phyloP scores from a whole-genome alignment of 2,888 invertebrate genomes.

The Exephanes ischioxanthus region DNA sequence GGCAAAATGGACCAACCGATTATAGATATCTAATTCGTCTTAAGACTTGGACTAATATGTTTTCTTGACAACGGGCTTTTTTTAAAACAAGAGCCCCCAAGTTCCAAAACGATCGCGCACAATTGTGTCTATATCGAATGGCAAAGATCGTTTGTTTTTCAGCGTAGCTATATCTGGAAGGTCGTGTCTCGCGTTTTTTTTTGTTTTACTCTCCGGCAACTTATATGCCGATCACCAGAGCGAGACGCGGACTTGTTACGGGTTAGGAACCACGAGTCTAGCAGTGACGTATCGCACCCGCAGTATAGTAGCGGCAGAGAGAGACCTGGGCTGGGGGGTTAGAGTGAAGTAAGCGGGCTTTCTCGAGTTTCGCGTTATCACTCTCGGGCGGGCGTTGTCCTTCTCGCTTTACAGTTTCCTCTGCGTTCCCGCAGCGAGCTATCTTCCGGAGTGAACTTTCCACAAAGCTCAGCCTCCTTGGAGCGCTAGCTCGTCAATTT shows the following conservation, averaged over 20 bases:
- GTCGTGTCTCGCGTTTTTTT: background rate
- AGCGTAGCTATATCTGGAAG: background rate
- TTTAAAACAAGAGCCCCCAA: no score
- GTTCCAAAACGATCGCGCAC: no score
- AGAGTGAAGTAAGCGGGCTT: slow-evolving; percentile 58
- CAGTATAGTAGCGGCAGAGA: slow-evolving; percentile 34
- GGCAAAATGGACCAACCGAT: no score
- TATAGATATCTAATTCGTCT: no score
- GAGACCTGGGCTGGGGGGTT: background rate
- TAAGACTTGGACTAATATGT: no score
- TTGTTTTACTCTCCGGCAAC: background rate
- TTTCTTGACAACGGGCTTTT: no score
- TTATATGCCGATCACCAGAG: background rate
- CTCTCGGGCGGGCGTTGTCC: slow-evolving; percentile 62
- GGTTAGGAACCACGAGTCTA: slow-evolving; percentile 2
- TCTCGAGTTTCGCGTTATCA: slow-evolving; percentile 66
- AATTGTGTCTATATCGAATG: no score
- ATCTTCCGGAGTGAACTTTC: slow-evolving; percentile 53
- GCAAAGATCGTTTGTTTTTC: no score
- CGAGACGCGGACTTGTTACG: slow-evolving; percentile 37
- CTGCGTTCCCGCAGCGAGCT: slow-evolving; percentile 21
- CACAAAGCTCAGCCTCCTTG: slow-evolving; percentile 43
- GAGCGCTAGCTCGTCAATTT: slow-evolving; percentile 30
- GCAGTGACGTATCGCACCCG: slow-evolving; percentile 60
- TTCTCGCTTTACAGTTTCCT: slow-evolving; percentile 59